Evolutionary conservation across 2,797 vertebrate species (phyloP), one percentile per base, ranked within the genome.

Genomic region (Scolopax rusticola): DNA sequence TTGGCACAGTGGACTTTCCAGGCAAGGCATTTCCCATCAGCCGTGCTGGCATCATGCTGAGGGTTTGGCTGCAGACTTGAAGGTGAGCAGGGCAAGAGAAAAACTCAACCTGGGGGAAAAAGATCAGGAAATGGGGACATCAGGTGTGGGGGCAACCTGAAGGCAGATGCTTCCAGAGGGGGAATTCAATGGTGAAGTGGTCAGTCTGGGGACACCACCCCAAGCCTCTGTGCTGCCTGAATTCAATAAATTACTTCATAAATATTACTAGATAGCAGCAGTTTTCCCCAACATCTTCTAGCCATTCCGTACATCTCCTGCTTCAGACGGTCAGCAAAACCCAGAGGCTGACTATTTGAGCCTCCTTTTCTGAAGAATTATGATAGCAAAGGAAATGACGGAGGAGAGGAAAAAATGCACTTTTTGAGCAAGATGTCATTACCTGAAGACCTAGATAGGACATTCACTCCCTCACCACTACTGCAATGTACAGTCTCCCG

Each of bases 1-100:
- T 0, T 45, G 60, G 32, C 38, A 74, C 5, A 0, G 0, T 12
- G 65, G 56, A 25, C 40, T 67, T 91, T 12, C 70, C 61, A 50
- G 41, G 3, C 74, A 6, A 9, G 54, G 36, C 54, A 32, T 61
- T 61, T 41, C 76, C 80, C 27, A 2, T 5, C 0, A 0, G 32
- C 61, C 1, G 0, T 10, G 80, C n/a, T 67, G 75, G 67, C 71
- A 16, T 45, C 0, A 0, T 1, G 10, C 53, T 68, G 51, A 2
- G 3, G 3, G 51, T 43, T 63, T 38, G 75, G 70, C 70, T 79
- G 23, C 4, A 4, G 54, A 24, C 76, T 86, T 41, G 68, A 36
- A 60, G 63, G 8, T 0, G 1, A 70, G 56, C 45, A 50, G 17
- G 32, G 63, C 63, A 6, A 1, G 50, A 47, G 20, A 1, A 70